Base-by-base conservation (phyloP, 2,113 vertebrate genomes). In the Passerina amoena region DNA sequence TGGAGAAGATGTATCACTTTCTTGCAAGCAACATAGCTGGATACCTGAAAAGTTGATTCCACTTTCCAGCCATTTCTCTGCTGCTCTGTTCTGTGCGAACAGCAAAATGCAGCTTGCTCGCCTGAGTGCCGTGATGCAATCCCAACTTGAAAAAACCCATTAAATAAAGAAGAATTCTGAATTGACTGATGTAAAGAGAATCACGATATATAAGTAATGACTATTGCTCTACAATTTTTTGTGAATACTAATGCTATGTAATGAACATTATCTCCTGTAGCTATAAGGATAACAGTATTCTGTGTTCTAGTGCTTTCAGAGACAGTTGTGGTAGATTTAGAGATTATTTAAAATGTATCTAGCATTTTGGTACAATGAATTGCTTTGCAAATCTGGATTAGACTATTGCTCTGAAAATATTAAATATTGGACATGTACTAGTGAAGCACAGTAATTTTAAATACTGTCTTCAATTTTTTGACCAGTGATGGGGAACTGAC, bases 381-480 rank as follows among this genome's bases (percentile, higher is more conserved):
- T 97, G 63, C 82, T 88, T 94, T 90, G 82, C 42, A 93, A 95
- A 97, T 90, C 90, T 94, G 96, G 84, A 93, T 97, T 96, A 95
- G 38, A 48, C 59, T 76, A 2, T 89, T 88, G 45, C 54, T 90
- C 33, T 83, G 84, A 63, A 90, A 94, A 72, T 80, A 91, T 42
- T 82, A 53, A 68, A 53, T 68, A 30, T 35, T 90, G 51, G 61
- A 53, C 10, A 10, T 89, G 70, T 78, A 20, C 25, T 42, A 22
- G 44, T 50, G 47, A 81, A 69, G 31, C 40, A 38, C 6, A 44
- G 24, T 51, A 44, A 12, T 81, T 75, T 92, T n/a, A 70, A 86
- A 65, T 65, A 61, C 8, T 18, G 27, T 69, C 33, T 23, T 61
- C 82, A 73, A 9, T 37, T 82, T 87, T 84, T 96, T 69, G 31